Conservation (phyloP, 2,113 vertebrate genomes). For the Tricholaema leucomelas region DNA sequence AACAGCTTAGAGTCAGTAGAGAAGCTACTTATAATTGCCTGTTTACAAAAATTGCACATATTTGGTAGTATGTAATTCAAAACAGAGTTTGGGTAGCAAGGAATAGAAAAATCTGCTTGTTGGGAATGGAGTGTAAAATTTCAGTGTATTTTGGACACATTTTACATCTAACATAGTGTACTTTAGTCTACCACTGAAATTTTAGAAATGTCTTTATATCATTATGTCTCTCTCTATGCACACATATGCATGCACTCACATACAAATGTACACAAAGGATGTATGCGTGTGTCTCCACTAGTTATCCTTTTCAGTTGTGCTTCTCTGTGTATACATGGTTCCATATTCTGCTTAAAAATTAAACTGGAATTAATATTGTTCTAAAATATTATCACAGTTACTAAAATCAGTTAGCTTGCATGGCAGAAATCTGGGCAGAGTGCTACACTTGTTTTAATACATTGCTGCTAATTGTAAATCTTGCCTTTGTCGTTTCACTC, state of each 20-base stretch:
- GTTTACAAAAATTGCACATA: background rate
- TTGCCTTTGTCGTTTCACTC: constrained; percentile 22
- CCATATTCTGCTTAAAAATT: background rate
- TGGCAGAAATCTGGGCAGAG: constrained; percentile 16
- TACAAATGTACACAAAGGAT: background rate
- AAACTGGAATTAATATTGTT: background rate
- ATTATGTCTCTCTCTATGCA: background rate
- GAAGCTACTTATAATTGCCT: background rate
- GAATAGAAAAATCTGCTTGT: background rate
- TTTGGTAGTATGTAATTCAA: background rate
- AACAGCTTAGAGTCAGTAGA: background rate
- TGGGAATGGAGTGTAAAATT: background rate
- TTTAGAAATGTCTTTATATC: background rate
- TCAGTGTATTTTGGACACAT: background rate
- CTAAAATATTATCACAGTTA: background rate
- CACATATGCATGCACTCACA: too few species aligned
- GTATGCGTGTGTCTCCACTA: fast-evolving
- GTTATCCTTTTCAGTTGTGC: background rate
- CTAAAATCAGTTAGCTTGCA: constrained; percentile 40
- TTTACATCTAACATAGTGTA: background rate
- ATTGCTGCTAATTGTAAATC: background rate
- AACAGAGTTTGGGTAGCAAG: background rate
- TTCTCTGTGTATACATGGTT: background rate
- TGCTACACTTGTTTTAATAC: background rate
- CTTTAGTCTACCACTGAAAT: background rate